These are phyloP conservation scores for Apodemus speciosus DNA, from an alignment of 2,113 vertebrate species.

Conservation along the genomic window DNA sequence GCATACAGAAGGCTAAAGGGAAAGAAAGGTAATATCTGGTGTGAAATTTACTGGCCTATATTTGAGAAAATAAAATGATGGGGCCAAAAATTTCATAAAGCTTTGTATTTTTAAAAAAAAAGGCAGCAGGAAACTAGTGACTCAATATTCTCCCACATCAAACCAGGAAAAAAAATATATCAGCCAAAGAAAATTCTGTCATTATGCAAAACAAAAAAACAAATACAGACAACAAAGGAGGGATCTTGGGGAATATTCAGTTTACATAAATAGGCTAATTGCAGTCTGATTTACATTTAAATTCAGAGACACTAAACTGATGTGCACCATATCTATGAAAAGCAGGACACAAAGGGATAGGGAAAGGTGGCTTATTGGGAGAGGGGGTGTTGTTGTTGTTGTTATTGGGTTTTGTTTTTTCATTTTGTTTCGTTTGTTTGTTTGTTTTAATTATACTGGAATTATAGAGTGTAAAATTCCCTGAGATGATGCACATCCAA, in stretches of 20 bases:
- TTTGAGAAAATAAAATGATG: neutral
- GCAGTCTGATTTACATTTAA: conserved; percentile 36
- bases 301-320: conserved; percentile 26
- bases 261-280: conserved; percentile 18
- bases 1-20: neutral
- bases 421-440: no score
- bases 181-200: neutral
- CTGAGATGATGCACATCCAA: neutral
- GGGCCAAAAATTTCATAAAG: neutral
- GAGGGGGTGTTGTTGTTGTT: no score
- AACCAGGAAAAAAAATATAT: neutral
- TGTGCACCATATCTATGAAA: neutral
- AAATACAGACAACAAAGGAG: neutral
- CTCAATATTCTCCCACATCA: neutral
- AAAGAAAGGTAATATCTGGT: neutral
- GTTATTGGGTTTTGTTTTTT: neutral
- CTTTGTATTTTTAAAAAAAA: neutral
- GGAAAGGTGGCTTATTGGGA: neutral
- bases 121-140: neutral
- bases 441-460: conserved; percentile 38
- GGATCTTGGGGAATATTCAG: neutral
- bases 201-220: neutral
- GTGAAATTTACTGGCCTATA: neutral
- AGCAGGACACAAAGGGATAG: neutral
- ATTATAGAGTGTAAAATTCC: conserved; percentile 21